These are phyloP conservation scores for Anguilla japonica DNA, from an alignment of 2,113 vertebrate species.

Conservation along the genomic window DNA sequence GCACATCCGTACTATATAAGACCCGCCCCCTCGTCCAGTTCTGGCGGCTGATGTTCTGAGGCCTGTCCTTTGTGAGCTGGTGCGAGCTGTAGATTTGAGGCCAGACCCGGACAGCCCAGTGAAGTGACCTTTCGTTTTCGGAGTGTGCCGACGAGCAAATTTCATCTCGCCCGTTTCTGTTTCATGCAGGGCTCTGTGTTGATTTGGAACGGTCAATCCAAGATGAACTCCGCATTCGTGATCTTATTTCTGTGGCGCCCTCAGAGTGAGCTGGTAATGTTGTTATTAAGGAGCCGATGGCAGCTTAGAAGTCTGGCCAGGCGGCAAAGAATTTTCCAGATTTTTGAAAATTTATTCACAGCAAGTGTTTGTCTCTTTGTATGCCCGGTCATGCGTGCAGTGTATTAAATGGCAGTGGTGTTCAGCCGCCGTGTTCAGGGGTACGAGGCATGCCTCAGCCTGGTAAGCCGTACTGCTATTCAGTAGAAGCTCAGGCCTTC, in stretches of 20 bases:
- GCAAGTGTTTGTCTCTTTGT: neutral
- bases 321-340: too few relatives aligned
- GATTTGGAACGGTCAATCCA: neutral
- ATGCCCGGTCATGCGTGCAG: neutral
- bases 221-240: neutral
- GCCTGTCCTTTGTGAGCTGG: neutral
- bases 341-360: neutral
- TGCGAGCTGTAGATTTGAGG: neutral
- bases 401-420: neutral
- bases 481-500: neutral
- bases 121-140: neutral
- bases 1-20: neutral
- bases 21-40: neutral
- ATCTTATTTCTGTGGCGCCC: too few relatives aligned
- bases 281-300: too few relatives aligned
- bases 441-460: neutral
- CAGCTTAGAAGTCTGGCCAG: too few relatives aligned
- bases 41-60: neutral
- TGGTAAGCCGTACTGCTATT: neutral
- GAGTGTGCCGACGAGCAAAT: neutral
- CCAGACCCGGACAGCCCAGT: neutral
- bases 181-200: neutral
- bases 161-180: neutral
- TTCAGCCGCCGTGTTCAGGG: neutral
- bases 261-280: too few relatives aligned